A percentile compares a stretch with the other conserved stretches of the same genome.
These are phyloP conservation scores for Watsonalla binaria DNA, from an alignment of 2,888 invertebrate species.

Conservation along the genomic window DNA sequence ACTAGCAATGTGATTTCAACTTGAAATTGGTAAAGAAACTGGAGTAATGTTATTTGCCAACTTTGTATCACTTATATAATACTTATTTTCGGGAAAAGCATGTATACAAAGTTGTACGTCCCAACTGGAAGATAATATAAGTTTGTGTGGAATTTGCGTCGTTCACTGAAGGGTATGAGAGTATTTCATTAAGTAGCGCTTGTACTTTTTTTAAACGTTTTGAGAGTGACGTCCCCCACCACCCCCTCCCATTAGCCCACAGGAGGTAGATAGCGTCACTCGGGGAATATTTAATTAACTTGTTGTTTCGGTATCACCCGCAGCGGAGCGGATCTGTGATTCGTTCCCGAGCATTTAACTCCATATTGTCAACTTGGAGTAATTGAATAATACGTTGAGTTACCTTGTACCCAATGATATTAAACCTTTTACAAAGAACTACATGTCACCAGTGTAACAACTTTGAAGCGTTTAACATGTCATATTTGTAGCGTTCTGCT, in stretches of 20 bases:
- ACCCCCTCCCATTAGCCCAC: neutral
- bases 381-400: neutral
- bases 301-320: neutral
- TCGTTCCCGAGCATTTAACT: neutral
- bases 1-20: neutral
- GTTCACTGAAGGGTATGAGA: slow-evolving; percentile 4
- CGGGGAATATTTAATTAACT: slow-evolving; percentile 3
- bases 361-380: neutral
- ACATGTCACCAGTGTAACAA: too few relatives aligned
- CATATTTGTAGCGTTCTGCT: too few relatives aligned
- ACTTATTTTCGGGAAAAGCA: neutral
- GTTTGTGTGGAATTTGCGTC: neutral
- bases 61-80: neutral
- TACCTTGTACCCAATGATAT: too few relatives aligned
- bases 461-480: too few relatives aligned
- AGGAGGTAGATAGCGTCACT: neutral
- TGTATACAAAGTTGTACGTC: neutral
- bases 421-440: too few relatives aligned
- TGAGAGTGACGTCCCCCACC: neutral
- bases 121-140: neutral
- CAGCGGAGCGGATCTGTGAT: neutral
- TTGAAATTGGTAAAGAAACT: neutral
- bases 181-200: slow-evolving; percentile 11
- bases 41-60: neutral
- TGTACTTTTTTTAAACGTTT: slow-evolving; percentile 23